Percentiles rank a stretch among this genome's conserved stretches.
phyloP scores from a whole-genome alignment of 2,888 invertebrate genomes.

The Eudasyphora cyanicolor region DNA sequence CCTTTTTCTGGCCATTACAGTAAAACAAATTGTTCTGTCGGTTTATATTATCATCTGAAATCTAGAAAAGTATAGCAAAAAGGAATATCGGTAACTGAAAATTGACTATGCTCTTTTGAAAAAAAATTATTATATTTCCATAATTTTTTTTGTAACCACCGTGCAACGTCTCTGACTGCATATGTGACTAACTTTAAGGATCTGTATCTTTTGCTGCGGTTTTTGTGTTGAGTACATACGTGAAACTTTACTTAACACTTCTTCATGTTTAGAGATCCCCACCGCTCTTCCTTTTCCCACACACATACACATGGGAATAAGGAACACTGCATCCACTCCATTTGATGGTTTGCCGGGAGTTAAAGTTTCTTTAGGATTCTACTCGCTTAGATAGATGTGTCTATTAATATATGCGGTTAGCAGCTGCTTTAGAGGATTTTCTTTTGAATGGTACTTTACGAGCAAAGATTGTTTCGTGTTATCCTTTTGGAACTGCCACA shows the following conservation, averaged over 20 bases:
- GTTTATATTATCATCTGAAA: no score
- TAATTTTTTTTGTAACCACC: background rate
- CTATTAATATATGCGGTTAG: slow-evolving; percentile 53
- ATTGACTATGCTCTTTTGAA: no score
- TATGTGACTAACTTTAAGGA: no score
- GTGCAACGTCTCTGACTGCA: background rate
- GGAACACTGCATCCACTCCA: background rate
- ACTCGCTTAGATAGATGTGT: slow-evolving; percentile 32
- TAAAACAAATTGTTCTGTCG: no score
- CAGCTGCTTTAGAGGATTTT: slow-evolving; percentile 60
- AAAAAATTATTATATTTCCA: no score
- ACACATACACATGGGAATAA: background rate
- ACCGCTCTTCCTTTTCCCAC: background rate
- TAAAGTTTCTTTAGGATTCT: slow-evolving; percentile 10
- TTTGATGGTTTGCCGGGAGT: background rate
- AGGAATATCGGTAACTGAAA: no score
- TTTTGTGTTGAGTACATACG: slow-evolving; percentile 35
- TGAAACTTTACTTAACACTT: slow-evolving; percentile 62
- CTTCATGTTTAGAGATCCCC: background rate
- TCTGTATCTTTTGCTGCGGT: slow-evolving; percentile 37
- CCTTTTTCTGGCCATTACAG: no score
- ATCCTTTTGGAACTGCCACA: background rate
- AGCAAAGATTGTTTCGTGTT: slow-evolving; percentile 30
- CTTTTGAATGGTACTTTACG: slow-evolving; percentile 51
- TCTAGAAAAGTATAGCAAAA: no score